Evolutionary conservation across 2,797 vertebrate genomes (phyloP).

Genomic region (Danio aesculapii): DNA sequence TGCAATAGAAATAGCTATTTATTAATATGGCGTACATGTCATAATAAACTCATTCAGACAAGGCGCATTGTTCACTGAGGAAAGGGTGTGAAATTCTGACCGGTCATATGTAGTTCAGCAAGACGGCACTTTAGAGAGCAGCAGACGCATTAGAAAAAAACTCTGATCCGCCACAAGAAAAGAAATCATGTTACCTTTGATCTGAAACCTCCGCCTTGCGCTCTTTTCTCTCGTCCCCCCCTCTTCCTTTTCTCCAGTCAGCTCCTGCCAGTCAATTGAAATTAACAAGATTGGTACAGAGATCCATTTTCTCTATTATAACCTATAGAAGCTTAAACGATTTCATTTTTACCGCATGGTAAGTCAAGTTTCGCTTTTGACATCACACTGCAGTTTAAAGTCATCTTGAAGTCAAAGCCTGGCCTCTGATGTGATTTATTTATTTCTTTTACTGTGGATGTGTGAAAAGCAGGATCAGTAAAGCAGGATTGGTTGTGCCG

Average conservation of each 20-base stretch:
- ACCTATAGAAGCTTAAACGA: not conserved
- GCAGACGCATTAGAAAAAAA: constrained; percentile 21
- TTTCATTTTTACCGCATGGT: not conserved
- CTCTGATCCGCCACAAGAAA: constrained; percentile 52
- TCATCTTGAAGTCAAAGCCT: constrained; percentile 5
- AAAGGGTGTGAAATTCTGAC: constrained; percentile 28
- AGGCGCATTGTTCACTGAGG: constrained; percentile 12
- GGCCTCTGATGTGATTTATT: not conserved
- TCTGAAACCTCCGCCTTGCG: constrained; percentile 41
- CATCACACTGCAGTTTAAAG: constrained; percentile 11
- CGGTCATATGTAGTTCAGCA: constrained; percentile 12
- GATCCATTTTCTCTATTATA: not conserved
- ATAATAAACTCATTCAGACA: constrained; percentile 21
- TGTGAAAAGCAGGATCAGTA: constrained; percentile 2
- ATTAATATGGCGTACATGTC: not conserved
- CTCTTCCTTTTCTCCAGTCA: not conserved
- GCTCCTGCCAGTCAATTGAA: constrained; percentile 22
- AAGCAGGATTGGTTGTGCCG: constrained; percentile 16
- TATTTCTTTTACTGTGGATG: not conserved
- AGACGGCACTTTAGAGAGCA: constrained; percentile 16
- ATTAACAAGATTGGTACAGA: not conserved
- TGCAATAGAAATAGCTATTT: too few relatives aligned
- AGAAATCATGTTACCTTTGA: constrained; percentile 52
- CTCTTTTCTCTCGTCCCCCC: not conserved
- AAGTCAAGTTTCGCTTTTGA: constrained; percentile 8